Percentiles rank a stretch among this genome's conserved stretches.
Evolutionary conservation across 2,888 invertebrate species (phyloP).

Genomic region (Pachycephus smyrnensis): DNA sequence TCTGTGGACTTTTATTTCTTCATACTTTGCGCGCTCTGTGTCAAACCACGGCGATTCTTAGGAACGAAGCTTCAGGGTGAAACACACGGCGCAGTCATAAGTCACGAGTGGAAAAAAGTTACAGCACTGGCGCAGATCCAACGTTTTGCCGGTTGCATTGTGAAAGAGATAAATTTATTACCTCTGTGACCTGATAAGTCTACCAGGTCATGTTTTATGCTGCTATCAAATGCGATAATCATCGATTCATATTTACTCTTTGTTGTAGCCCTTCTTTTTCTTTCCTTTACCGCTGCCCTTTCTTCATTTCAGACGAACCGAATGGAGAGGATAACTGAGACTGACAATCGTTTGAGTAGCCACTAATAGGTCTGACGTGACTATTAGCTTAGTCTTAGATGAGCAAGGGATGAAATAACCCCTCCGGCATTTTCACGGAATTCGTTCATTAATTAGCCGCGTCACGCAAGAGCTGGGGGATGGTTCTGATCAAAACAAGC

Average conservation of each 20-base stretch:
- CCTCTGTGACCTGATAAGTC: conserved; percentile 50
- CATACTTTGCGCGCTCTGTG: too few species aligned
- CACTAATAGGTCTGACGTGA: conserved; percentile 9
- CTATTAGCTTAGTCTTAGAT: conserved; percentile 13
- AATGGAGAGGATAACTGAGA: too few species aligned
- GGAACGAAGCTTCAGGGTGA: background rate
- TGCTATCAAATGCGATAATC: too few species aligned
- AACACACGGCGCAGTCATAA: conserved; percentile 41
- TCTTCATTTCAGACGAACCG: too few species aligned
- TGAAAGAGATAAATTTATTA: conserved; percentile 52
- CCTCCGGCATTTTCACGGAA: conserved; percentile 32
- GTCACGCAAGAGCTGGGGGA: conserved; percentile 32
- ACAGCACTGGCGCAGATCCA: conserved; percentile 48
- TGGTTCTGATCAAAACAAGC: conserved; percentile 22
- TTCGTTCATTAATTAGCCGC: conserved; percentile 37
- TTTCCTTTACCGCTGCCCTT: too few species aligned
- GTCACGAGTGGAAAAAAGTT: conserved; percentile 45
- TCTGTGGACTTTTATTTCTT: too few species aligned
- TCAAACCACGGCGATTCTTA: too few species aligned
- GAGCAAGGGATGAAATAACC: too few species aligned
- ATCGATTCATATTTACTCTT: too few species aligned
- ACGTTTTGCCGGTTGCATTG: conserved; percentile 46
- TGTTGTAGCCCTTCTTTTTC: too few species aligned
- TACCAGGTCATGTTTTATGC: conserved; percentile 22
- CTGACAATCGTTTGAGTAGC: too few species aligned